phyloP scores from a whole-genome alignment of 1,140 invertebrate species.

The Mamestra configurata region DNA sequence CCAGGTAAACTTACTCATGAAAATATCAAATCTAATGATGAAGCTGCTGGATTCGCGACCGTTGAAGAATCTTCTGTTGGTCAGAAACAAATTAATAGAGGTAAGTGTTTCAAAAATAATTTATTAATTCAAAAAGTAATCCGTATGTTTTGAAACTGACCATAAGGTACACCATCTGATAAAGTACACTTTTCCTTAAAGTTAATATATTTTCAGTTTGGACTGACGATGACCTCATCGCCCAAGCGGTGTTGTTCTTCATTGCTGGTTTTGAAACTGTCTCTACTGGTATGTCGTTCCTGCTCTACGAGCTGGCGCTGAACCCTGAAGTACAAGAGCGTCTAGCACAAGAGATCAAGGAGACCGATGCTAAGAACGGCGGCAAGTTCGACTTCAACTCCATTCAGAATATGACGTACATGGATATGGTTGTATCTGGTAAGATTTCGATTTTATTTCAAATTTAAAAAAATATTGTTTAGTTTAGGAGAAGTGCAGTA shows the following conservation, averaged over 20 bases:
- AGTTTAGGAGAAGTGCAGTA: too few relatives aligned
- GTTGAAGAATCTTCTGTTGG: slow-evolving; percentile 80
- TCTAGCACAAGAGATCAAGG: slow-evolving; percentile 64
- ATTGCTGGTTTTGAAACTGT: slow-evolving; percentile 93
- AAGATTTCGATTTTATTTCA: slow-evolving; percentile 44
- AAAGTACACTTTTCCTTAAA: not conserved
- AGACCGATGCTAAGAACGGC: slow-evolving; percentile 57
- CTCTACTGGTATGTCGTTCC: slow-evolving; percentile 75
- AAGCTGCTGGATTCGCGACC: slow-evolving; percentile 83
- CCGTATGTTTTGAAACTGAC: too few relatives aligned
- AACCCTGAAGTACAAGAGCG: slow-evolving; percentile 89
- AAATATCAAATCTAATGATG: slow-evolving; percentile 53
- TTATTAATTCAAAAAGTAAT: too few relatives aligned
- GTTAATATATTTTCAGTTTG: slow-evolving; percentile 69
- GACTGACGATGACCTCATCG: slow-evolving; percentile 87
- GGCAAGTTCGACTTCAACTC: slow-evolving; percentile 67
- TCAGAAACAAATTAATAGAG: slow-evolving; percentile 64
- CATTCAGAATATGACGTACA: slow-evolving; percentile 66
- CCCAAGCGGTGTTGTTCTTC: slow-evolving; percentile 90
- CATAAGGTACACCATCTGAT: not conserved
- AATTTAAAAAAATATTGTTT: too few relatives aligned
- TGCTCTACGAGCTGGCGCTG: slow-evolving; percentile 88
- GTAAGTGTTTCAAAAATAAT: slow-evolving; percentile 48
- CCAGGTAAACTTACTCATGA: slow-evolving; percentile 66
- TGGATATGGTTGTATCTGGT: slow-evolving; percentile 79